Percentiles rank a stretch among this genome's conserved stretches.
Conservation (phyloP, 2,888 invertebrate genomes). For the Spatulosminthurus flaviceps region DNA sequence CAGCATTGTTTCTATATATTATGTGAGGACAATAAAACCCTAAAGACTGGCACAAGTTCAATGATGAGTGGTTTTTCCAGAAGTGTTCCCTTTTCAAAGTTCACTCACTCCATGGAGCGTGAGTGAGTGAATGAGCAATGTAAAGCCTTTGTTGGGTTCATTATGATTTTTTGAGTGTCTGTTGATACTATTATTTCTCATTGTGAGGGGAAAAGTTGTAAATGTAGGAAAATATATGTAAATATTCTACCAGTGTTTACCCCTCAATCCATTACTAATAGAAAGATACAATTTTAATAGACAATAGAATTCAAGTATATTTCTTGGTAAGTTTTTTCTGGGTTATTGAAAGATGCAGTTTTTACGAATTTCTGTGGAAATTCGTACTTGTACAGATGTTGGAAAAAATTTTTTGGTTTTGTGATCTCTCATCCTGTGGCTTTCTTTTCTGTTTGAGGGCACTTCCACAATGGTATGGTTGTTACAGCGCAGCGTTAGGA, state of each 20-base stretch:
- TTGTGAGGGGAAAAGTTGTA: not conserved
- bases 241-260: not conserved
- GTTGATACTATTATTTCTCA: conserved; percentile 3
- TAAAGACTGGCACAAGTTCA: not conserved
- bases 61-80: conserved; percentile 1
- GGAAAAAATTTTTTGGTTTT: not conserved
- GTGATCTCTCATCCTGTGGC: not conserved
- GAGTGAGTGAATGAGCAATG: not conserved
- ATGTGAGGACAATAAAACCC: not conserved
- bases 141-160: not conserved
- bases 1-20: not conserved
- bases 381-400: not conserved
- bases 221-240: not conserved
- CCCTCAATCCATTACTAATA: not conserved
- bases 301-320: no score
- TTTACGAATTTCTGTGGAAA: not conserved
- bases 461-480: not conserved
- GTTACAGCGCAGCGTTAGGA: not conserved
- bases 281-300: no score
- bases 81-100: not conserved
- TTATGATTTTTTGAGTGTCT: not conserved
- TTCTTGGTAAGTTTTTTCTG: not conserved
- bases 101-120: not conserved
- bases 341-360: not conserved
- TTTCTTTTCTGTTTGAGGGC: conserved; percentile 14